These are phyloP conservation scores for Enoplosus armatus DNA, from an alignment of 2,797 vertebrate species.

Conservation along the genomic window DNA sequence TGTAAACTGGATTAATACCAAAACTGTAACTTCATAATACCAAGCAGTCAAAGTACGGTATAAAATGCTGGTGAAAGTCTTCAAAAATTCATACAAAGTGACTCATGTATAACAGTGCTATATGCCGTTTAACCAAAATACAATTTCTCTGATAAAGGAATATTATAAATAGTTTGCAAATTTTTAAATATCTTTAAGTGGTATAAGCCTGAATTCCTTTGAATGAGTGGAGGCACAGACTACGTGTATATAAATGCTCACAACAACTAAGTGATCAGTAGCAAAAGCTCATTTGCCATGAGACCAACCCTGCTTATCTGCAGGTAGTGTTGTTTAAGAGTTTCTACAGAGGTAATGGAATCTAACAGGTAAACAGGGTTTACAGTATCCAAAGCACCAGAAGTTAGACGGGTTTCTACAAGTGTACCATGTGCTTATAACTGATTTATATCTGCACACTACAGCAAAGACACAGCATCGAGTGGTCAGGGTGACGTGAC, in stretches of 20 bases:
- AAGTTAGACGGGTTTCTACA: conserved; percentile 24
- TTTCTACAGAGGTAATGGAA: conserved; percentile 32
- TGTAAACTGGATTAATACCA: conserved; percentile 6
- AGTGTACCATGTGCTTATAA: background rate
- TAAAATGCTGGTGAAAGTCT: conserved; percentile 69
- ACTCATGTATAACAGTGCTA: conserved; percentile 59
- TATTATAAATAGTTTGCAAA: conserved; percentile 69
- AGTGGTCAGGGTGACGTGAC: conserved; percentile 8
- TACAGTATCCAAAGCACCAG: conserved; percentile 39
- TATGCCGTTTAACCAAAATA: conserved; percentile 55
- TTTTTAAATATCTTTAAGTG: conserved; percentile 68
- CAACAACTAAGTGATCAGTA: conserved; percentile 43
- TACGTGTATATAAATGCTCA: conserved; percentile 38
- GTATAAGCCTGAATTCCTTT: conserved; percentile 34
- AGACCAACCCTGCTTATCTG: background rate
- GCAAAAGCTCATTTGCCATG: conserved; percentile 30
- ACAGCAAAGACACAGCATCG: background rate
- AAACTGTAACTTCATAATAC: conserved; percentile 25
- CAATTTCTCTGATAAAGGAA: conserved; percentile 50
- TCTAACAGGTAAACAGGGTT: conserved; percentile 29
- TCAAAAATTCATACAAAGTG: conserved; percentile 54
- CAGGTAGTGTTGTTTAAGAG: conserved; percentile 32
- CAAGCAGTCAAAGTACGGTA: conserved; percentile 38
- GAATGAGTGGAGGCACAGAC: conserved; percentile 56
- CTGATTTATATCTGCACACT: background rate